Conservation (phyloP, 2,888 invertebrate species). For the Gandaritis pyraliata region DNA sequence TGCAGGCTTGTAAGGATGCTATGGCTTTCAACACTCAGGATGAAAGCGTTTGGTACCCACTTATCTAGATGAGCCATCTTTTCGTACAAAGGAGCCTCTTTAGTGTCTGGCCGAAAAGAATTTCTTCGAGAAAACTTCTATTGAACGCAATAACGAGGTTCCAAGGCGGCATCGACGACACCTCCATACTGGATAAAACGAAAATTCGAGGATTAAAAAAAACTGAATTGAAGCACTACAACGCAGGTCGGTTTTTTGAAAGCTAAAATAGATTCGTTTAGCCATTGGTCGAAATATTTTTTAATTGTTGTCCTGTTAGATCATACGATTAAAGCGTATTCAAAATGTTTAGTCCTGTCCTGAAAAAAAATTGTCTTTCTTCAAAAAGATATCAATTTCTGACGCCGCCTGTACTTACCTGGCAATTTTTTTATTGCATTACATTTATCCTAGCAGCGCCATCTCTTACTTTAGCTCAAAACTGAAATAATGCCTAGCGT, state of each 20-base stretch:
- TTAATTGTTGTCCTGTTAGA: too few relatives aligned
- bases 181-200: constrained; percentile 20
- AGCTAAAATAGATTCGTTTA: too few relatives aligned
- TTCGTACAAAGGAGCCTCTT: constrained; percentile 61
- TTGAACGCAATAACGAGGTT: constrained; percentile 53
- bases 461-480: constrained; percentile 20
- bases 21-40: constrained; percentile 45
- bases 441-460: constrained; percentile 22
- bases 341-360: too few relatives aligned
- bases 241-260: too few relatives aligned
- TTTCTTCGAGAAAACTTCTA: constrained; percentile 54
- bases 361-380: too few relatives aligned
- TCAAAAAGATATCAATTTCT: too few relatives aligned
- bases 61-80: constrained; percentile 82
- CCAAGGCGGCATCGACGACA: constrained; percentile 13
- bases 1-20: constrained; percentile 46
- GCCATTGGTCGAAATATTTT: too few relatives aligned
- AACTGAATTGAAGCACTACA: too few relatives aligned
- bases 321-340: too few relatives aligned
- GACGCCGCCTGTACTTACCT: too few relatives aligned
- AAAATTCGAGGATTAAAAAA: background rate
- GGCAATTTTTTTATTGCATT: too few relatives aligned
- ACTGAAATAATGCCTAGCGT: background rate
- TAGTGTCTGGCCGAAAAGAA: constrained; percentile 56
- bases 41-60: constrained; percentile 75